Conservation (phyloP, 2,113 vertebrate species). For the Bubo bubo region DNA sequence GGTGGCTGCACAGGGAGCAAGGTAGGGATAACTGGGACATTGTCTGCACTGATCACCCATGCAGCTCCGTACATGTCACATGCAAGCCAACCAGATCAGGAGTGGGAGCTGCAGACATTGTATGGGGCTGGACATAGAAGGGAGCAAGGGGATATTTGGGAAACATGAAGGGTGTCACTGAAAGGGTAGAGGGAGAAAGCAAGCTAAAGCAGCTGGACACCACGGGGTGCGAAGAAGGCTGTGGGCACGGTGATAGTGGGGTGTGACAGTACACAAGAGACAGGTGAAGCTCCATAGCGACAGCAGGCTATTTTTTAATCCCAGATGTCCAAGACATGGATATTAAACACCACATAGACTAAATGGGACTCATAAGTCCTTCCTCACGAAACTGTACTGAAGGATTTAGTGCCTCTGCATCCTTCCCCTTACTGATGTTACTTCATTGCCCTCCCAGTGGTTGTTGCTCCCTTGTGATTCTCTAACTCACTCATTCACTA, state of each 20-base stretch:
- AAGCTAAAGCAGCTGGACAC: not conserved
- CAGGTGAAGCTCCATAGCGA: not conserved
- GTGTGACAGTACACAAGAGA: not conserved
- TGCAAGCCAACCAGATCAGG: not conserved
- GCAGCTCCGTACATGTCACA: fast-evolving
- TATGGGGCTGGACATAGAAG: not conserved
- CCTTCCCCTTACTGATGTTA: not conserved
- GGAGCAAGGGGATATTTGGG: not conserved
- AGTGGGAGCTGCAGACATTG: not conserved
- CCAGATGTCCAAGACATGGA: not conserved
- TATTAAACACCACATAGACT: not conserved
- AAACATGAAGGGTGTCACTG: not conserved
- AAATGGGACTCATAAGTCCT: not conserved
- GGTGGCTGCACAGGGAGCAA: not conserved
- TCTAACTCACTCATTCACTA: not conserved
- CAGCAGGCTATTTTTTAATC: not conserved
- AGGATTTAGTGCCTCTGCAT: not conserved
- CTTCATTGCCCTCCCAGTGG: not conserved
- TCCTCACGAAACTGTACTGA: not conserved
- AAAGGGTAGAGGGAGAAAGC: not conserved
- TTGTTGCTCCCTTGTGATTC: not conserved
- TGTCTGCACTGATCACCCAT: no score
- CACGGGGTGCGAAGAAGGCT: not conserved
- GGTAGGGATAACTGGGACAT: not conserved
- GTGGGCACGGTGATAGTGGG: not conserved